Percentiles rank a stretch among this genome's conserved stretches.
phyloP scores from a whole-genome alignment of 2,888 invertebrate genomes.

The Brachypalpus laphriformis region DNA sequence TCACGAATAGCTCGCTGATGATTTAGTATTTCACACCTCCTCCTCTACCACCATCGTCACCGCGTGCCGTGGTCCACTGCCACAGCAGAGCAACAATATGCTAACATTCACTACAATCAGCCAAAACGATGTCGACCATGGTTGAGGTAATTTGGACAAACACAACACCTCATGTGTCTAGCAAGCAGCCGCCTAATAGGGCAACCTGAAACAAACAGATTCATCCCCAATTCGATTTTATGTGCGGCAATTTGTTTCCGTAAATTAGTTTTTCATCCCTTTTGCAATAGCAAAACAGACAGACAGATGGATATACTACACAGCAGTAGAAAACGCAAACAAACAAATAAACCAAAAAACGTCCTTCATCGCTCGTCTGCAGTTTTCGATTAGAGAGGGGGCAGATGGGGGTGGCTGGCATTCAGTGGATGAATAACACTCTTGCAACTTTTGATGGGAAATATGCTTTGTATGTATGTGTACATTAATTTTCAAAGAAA shows the following conservation, averaged over 20 bases:
- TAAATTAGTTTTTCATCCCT: slow-evolving; percentile 52
- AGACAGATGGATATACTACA: neutral
- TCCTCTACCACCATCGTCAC: no score
- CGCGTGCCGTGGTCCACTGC: no score
- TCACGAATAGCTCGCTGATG: slow-evolving; percentile 59
- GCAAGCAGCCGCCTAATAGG: slow-evolving; percentile 36
- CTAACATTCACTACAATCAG: slow-evolving; percentile 39
- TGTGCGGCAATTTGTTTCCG: slow-evolving; percentile 51
- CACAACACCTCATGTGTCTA: slow-evolving; percentile 24
- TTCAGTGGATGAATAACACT: neutral
- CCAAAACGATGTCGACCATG: slow-evolving; percentile 50
- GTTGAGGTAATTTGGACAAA: slow-evolving; percentile 54
- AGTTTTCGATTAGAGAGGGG: slow-evolving; percentile 42
- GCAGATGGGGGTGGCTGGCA: neutral
- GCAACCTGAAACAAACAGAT: slow-evolving; percentile 60
- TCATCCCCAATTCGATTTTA: slow-evolving; percentile 59
- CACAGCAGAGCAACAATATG: neutral
- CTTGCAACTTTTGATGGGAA: slow-evolving; percentile 24
- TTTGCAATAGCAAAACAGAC: neutral
- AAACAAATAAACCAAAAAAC: slow-evolving; percentile 24
- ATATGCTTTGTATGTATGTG: slow-evolving; percentile 1
- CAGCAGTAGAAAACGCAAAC: neutral
- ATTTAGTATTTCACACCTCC: slow-evolving; percentile 58
- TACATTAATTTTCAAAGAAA: slow-evolving; percentile 36
- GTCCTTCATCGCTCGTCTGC: slow-evolving; percentile 34